A percentile compares a stretch with the other conserved stretches of the same genome.
Conservation (phyloP, 1,140 invertebrate species). For the Drosophila simulans region DNA sequence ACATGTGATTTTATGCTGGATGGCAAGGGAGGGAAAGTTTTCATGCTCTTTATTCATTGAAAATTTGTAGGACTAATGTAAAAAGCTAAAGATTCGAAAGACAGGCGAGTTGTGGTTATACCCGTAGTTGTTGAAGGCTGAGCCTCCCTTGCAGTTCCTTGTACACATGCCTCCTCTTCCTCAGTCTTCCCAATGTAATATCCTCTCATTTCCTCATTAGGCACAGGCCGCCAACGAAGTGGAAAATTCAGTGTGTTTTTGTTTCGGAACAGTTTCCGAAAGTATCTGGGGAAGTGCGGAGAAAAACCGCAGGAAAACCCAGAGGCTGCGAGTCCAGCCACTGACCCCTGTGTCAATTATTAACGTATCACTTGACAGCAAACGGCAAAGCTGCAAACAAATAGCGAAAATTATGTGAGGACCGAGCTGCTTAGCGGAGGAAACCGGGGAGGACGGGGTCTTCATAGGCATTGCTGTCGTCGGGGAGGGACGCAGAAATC, state of each 20-base stretch:
- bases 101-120: too few species aligned
- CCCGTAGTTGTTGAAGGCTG: too few species aligned
- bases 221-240: conserved; percentile 55
- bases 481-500: conserved; percentile 67
- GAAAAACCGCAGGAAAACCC: conserved; percentile 62
- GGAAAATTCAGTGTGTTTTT: conserved; percentile 74
- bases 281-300: conserved; percentile 50
- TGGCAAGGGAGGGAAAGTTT: neutral
- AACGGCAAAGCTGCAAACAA: conserved; percentile 73
- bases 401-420: conserved; percentile 75
- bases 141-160: neutral
- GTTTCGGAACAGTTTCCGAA: conserved; percentile 36
- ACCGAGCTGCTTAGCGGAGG: conserved; percentile 22
- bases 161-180: neutral
- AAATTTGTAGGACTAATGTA: conserved; percentile 12
- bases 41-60: conserved; percentile 11
- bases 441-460: conserved; percentile 50
- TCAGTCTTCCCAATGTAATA: neutral
- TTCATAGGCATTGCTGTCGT: conserved; percentile 20
- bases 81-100: neutral
- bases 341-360: conserved; percentile 84
- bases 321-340: conserved; percentile 33
- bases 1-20: conserved; percentile 14
- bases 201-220: conserved; percentile 49
- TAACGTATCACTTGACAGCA: conserved; percentile 84